Conservation (phyloP, 2,888 invertebrate genomes). For the Amorpha juglandis region DNA sequence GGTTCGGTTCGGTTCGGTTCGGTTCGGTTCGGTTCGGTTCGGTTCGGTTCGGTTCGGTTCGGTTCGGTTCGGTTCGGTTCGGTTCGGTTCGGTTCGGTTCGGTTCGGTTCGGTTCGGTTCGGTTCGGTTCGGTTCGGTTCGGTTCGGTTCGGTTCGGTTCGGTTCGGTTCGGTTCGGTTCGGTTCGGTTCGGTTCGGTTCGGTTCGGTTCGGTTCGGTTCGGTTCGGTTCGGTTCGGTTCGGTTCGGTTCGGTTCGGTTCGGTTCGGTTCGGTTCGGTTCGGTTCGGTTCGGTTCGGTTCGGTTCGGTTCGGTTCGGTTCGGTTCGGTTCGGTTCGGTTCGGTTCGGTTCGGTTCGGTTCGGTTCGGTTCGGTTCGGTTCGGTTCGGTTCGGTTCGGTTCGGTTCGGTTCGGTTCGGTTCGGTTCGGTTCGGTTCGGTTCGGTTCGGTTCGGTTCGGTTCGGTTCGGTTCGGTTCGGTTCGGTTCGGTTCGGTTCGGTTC, state of each 20-base stretch:
- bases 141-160: too few species aligned
- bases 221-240: neutral
- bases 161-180: too few species aligned
- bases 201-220: neutral
- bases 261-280: neutral
- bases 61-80: too few species aligned
- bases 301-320: neutral
- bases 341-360: neutral
- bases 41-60: too few species aligned
- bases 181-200: too few species aligned
- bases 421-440: neutral
- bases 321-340: neutral
- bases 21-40: constrained; percentile 26
- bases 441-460: neutral
- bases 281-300: neutral
- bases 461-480: neutral
- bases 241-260: neutral
- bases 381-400: neutral
- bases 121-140: too few species aligned
- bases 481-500: neutral
- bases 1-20: constrained; percentile 2
- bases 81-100: too few species aligned
- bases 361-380: neutral
- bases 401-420: neutral
- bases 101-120: too few species aligned